Base-by-base conservation (phyloP, 2,888 invertebrate genomes). In the Lasioglossum calceatum region DNA sequence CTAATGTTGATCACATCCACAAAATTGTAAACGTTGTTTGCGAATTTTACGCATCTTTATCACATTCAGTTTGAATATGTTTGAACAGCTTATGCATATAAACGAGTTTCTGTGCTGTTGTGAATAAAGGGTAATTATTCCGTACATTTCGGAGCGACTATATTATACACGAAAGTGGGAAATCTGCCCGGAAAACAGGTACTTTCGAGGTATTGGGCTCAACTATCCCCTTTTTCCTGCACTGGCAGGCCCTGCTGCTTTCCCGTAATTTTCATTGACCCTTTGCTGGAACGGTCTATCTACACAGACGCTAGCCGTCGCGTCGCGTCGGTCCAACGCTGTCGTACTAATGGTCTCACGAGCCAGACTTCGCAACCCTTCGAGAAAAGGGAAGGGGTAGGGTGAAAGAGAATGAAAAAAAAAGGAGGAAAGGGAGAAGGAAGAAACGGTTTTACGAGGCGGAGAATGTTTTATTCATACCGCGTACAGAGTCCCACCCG, bases 401-500 rank as follows among this genome's bases (percentile, higher is more conserved):
- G 89, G 91, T 90, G 61, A 50, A 79, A 67, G 71, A 42, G 71
- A 82, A 71, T 36, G 71, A 81, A 81, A 82, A 61, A 32, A 82
- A 73, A 82, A 72, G 87, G 32, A 61, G 47, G 84, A 79, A 86
- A 44, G 85, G 89, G 91, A 90, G 91, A 67, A 79, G 72, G 44
- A 81, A 81, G 82, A 87, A 85, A 88, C 88, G 86, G 89, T 91
- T 89, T 91, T 91, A 91, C 91, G 91, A 90, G 87, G 84, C 87
- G 74, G 85, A 89, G 86, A 87, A 91, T 91, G 91, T 91, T 91
- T 91, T 91, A 91, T 91, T 91, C 91, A 91, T 90, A 84, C 77
- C 85, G 91, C 91, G 89, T 85, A 77, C 85, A 54, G 80, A 87
- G 88, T 87, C 87, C 87, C 87, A 85, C 89, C 86, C 88, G 91